Evolutionary conservation across 2,797 vertebrate genomes (phyloP), one percentile per base, ranked within the genome.

Genomic region (Ataeniobius toweri): DNA sequence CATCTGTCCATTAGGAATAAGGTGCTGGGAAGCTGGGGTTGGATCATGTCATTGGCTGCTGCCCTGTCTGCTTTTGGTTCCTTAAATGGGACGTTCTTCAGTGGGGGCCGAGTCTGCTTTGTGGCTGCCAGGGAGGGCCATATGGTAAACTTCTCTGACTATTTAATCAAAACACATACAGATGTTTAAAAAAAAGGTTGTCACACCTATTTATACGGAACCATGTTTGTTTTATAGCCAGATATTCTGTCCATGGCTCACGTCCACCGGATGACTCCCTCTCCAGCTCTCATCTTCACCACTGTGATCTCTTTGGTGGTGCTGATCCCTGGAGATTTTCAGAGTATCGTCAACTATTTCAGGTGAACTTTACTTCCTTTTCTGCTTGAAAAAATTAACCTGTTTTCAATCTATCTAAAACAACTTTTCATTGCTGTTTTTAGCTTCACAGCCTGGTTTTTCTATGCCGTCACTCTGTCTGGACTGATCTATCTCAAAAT

Each of bases 361-460:
- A 98, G 97, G 97, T 97, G 88, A 78, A 55, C 18, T 3, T 56
- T 1, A 3, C 6, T 0, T 75, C 69, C 44, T 6, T 6, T 74
- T 80, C 13, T 73, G 28, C 7, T 77, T 39, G 24, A 65, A 36
- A 12, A 9, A 9, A 53, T 16, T 59, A 18, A 5, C 3, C 39
- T 1, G 1, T 55, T 67, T 63, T 71, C 9, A 28, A 0, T 81
- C 79, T 44, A 16, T n/a, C 61, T 85, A 67, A 91, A 50, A 50
- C 59, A 24, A 5, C 5, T 84, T 10, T 72, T 72, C 36, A 13
- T 83, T 75, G 39, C 26, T 72, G 9, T 78, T 65, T 16, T 81
- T 76, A 98, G 97, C 89, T 97, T 98, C 89, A 94, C 96, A 24
- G 94, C 95, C 73, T 98, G 97, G 97, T 73, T 98, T 84, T 97